Evolutionary conservation across 1,140 invertebrate species (phyloP).

Genomic region (Gryllus bimaculatus): DNA sequence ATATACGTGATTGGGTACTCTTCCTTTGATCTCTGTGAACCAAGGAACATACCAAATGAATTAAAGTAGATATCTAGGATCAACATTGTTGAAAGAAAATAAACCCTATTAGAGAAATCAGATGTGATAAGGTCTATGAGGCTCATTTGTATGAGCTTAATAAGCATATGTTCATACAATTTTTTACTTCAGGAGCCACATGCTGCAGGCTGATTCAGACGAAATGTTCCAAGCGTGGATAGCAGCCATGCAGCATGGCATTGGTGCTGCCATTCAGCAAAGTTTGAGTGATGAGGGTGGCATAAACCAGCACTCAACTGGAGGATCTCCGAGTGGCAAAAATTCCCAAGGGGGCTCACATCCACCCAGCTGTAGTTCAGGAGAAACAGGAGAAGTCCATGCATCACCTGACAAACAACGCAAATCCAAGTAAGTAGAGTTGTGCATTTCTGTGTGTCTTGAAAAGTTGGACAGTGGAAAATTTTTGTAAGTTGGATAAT

Average conservation of each 20-base stretch:
- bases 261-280: constrained; percentile 68
- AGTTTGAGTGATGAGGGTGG: constrained; percentile 30
- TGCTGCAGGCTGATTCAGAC: constrained; percentile 92
- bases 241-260: constrained; percentile 75
- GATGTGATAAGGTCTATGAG: neutral
- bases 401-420: constrained; percentile 10
- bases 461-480: too few species aligned
- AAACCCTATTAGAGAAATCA: too few species aligned
- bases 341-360: neutral
- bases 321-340: neutral
- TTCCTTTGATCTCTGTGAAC: too few species aligned
- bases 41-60: too few species aligned
- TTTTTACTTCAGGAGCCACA: constrained; percentile 65
- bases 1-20: too few species aligned
- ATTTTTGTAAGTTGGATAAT: too few species aligned
- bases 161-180: neutral
- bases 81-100: too few species aligned
- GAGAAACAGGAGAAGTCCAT: constrained; percentile 7
- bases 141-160: neutral
- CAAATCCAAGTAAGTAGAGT: constrained; percentile 11
- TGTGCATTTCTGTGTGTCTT: too few species aligned
- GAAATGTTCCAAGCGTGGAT: constrained; percentile 84
- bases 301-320: neutral
- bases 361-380: constrained; percentile 14
- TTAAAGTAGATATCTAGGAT: too few species aligned